Percentiles rank a stretch among this genome's conserved stretches.
These are phyloP conservation scores for Coenobita brevimanus DNA, from an alignment of 1,140 invertebrate genomes.

Conservation along the genomic window DNA sequence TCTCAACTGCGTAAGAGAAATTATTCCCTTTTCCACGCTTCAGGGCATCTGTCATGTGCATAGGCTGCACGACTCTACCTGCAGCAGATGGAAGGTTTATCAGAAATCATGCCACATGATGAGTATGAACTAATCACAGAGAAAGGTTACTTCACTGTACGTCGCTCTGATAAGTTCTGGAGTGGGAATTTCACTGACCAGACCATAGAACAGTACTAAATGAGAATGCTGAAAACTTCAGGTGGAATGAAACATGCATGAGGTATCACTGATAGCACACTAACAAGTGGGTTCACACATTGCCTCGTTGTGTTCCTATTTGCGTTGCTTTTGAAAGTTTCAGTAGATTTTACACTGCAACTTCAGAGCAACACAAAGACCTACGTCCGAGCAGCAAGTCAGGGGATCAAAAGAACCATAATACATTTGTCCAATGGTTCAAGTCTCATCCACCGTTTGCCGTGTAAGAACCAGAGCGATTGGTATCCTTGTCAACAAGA, in stretches of 20 bases:
- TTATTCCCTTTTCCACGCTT: conserved; percentile 33
- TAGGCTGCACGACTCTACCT: conserved; percentile 6
- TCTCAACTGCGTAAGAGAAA: conserved; percentile 24
- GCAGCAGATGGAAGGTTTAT: conserved; percentile 5
- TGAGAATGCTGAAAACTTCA: not conserved
- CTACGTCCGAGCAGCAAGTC: no score
- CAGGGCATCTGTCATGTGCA: not conserved
- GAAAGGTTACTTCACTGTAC: no score
- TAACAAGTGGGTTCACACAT: conserved; percentile 15
- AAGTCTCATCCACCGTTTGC: conserved; percentile 19
- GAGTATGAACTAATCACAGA: no score
- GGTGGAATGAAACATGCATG: not conserved
- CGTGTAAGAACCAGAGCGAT: not conserved
- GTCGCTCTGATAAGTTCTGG: conserved; percentile 4
- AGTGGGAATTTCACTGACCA: no score
- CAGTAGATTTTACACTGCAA: not conserved
- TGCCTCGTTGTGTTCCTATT: conserved; percentile 26
- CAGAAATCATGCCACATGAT: no score
- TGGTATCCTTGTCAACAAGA: no score
- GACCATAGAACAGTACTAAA: conserved; percentile 17
- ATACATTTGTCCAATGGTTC: not conserved
- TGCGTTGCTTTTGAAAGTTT: conserved; percentile 19
- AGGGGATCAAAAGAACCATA: no score
- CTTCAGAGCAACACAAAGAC: no score
- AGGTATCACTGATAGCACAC: not conserved